Conservation (phyloP, 2,888 invertebrate species). For the Crocallis elinguaria region DNA sequence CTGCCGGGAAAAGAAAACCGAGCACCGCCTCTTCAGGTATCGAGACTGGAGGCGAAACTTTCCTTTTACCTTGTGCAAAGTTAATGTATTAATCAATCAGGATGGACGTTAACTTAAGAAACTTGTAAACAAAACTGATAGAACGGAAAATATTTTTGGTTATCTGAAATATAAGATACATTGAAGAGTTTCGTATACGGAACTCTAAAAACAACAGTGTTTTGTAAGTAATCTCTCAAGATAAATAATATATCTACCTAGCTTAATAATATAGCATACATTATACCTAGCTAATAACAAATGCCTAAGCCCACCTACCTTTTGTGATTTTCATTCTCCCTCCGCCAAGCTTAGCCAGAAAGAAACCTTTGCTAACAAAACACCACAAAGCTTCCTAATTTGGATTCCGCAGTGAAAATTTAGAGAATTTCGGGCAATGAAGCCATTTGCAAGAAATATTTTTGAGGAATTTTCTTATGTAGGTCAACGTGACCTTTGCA, state of each 20-base stretch:
- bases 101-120: neutral
- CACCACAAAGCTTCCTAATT: slow-evolving; percentile 32
- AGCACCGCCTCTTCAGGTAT: neutral
- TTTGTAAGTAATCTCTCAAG: too few species aligned
- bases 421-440: slow-evolving; percentile 19
- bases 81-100: slow-evolving; percentile 22
- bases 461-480: slow-evolving; percentile 20
- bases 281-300: too few species aligned
- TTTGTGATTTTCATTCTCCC: neutral
- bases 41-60: slow-evolving; percentile 6
- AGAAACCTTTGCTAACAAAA: slow-evolving; percentile 30
- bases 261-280: too few species aligned
- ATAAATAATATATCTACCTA: too few species aligned
- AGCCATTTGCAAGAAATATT: slow-evolving; percentile 27
- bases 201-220: neutral
- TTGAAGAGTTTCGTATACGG: neutral
- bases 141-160: neutral
- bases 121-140: slow-evolving; percentile 1
- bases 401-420: slow-evolving; percentile 31
- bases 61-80: slow-evolving; percentile 21
- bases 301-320: too few species aligned
- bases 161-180: neutral
- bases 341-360: slow-evolving; percentile 4
- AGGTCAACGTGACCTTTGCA: neutral
- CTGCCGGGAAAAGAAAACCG: neutral